phyloP scores from a whole-genome alignment of 2,888 invertebrate genomes.

The Catonia carolina region DNA sequence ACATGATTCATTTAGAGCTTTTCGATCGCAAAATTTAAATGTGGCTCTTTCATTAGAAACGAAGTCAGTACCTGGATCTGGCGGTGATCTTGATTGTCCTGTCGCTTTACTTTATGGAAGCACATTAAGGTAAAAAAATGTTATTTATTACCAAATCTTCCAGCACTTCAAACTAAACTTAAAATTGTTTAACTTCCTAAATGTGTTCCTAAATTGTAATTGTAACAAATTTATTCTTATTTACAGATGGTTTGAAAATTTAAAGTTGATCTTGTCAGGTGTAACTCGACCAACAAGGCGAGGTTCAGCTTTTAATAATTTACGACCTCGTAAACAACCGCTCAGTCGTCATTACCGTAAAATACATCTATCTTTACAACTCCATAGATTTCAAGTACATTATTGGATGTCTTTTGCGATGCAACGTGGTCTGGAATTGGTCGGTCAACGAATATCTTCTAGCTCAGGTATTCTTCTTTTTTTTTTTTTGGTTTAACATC shows the following conservation, averaged over 20 bases:
- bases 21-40: conserved; percentile 80
- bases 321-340: conserved; percentile 79
- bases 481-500: too few relatives aligned
- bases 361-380: conserved; percentile 74
- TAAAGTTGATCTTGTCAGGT: conserved; percentile 81
- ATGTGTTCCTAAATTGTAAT: not conserved
- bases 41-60: conserved; percentile 73
- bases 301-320: conserved; percentile 79
- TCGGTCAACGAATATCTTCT: conserved; percentile 72
- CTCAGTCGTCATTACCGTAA: conserved; percentile 88
- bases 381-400: conserved; percentile 71
- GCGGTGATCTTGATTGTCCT: conserved; percentile 50
- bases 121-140: conserved; percentile 58
- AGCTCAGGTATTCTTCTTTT: conserved; percentile 52
- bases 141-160: not conserved
- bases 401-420: conserved; percentile 98
- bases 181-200: not conserved
- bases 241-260: conserved; percentile 83
- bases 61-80: conserved; percentile 48
- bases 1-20: conserved; percentile 93
- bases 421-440: conserved; percentile 83
- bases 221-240: too few relatives aligned
- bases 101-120: conserved; percentile 83
- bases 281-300: conserved; percentile 91
- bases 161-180: not conserved